Conservation (phyloP, 2,113 vertebrate genomes). For the Onychostruthus taczanowskii region DNA sequence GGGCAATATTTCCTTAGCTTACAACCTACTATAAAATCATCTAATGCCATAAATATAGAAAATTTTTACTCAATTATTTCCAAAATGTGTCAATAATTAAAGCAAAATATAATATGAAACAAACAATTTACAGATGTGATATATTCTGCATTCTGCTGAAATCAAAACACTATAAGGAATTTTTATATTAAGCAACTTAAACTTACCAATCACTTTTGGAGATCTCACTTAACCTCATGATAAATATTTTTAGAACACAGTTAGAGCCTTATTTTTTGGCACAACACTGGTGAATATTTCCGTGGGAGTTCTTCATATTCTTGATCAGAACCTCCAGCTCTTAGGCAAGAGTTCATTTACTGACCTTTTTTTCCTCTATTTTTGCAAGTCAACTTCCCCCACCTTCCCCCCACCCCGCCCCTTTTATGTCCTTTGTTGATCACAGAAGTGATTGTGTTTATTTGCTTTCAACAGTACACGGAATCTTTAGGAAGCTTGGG, state of each 20-base stretch:
- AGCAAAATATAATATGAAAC: background rate
- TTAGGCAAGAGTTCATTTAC: background rate
- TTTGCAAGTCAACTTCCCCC: background rate
- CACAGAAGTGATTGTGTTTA: background rate
- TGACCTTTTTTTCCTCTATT: background rate
- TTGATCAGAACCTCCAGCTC: background rate
- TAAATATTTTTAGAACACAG: background rate
- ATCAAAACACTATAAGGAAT: background rate
- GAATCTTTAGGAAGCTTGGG: background rate
- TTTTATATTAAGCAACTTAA: background rate
- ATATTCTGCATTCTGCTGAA: background rate
- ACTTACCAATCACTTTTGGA: background rate
- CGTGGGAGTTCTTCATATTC: background rate
- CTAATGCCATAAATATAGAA: background rate
- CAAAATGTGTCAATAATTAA: background rate
- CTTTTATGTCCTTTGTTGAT: background rate
- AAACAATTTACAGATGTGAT: background rate
- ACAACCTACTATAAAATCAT: background rate
- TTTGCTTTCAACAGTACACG: background rate
- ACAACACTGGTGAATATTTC: background rate
- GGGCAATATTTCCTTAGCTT: background rate
- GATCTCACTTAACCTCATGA: background rate
- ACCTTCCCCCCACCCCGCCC: fast-evolving
- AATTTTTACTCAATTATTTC: background rate
- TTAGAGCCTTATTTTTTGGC: background rate